Evolutionary conservation across 2,113 vertebrate species (phyloP), one percentile per base, ranked within the genome.

Genomic region (Lipophrys pholis): DNA sequence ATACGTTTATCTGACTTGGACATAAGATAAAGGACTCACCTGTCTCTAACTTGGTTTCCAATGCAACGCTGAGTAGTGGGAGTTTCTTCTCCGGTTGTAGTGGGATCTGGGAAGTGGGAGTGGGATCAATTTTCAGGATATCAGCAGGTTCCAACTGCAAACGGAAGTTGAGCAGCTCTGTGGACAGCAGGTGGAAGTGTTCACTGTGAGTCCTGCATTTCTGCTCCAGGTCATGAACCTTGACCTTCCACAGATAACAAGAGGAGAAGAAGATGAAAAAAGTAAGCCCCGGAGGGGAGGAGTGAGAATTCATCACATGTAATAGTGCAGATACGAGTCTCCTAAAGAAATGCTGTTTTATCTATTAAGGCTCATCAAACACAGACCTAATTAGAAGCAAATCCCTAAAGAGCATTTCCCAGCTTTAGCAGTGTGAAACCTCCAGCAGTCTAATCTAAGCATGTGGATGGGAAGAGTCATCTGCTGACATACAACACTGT

Each of bases 141-240:
- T 95, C 93, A 35, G 92, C 92, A 35, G 88, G 89, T 39, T 95
- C 94, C 0, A 95, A 87, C 73, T 95, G 95, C 92, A 94, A 92
- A 45, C 87, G 92, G 72, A 96, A 95, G 70, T 83, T 88, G 87
- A 96, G 93, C 88, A 97, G 94, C 73, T 97, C 95, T 88, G 93
- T 91, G 3, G 96, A 95, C 84, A 97, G 90, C 84, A 95, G 94
- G 83, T 94, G 90, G 92, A 95, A 96, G 68, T 95, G 95, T 68
- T 97, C 95, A 83, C 94, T 96, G 93, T 97, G 96, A 1, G 87
- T 91, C 80, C 93, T 93, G 82, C 97, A 99, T 95, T 95, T 96
- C 91, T 95, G 94, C 89, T 97, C 96, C 82, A 98, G 93, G 93
- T 97, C 94, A 16, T 90, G 91, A 65, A 97, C 95, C 85, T 96